A percentile compares a stretch with the other conserved stretches of the same genome.
These are phyloP conservation scores for Etia nguti DNA, from an alignment of 2,113 vertebrate genomes.

Conservation along the genomic window DNA sequence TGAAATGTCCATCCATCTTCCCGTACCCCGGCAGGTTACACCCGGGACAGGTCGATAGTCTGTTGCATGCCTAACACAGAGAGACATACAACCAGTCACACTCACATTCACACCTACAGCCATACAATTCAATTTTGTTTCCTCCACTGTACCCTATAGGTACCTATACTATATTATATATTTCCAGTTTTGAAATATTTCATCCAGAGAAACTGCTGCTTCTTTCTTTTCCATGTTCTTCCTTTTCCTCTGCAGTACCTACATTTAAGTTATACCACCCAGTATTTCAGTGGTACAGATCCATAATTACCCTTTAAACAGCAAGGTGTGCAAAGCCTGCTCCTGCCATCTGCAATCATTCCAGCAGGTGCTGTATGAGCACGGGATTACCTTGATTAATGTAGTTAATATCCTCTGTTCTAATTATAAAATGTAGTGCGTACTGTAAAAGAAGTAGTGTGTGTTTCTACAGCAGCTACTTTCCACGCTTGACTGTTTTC, in stretches of 20 bases:
- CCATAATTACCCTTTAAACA: neutral
- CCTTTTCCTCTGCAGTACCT: neutral
- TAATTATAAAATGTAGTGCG: slow-evolving; percentile 28
- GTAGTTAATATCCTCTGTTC: slow-evolving; percentile 21
- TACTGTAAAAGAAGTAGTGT: slow-evolving; percentile 7
- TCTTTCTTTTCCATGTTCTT: neutral
- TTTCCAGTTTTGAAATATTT: neutral
- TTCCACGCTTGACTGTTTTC: slow-evolving; percentile 33
- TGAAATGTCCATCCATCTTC: neutral
- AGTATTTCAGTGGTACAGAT: neutral
- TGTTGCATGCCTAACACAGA: neutral
- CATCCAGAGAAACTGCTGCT: neutral
- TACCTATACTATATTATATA: neutral
- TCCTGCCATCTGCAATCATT: slow-evolving; percentile 10
- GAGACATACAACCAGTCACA: neutral
- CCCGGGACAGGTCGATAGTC: neutral
- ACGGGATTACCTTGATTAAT: slow-evolving; percentile 38
- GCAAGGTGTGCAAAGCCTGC: neutral
- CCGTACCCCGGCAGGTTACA: neutral
- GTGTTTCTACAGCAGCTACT: slow-evolving; percentile 57
- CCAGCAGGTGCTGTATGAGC: slow-evolving; percentile 13
- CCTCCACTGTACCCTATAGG: neutral
- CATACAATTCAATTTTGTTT: neutral
- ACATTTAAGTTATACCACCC: neutral
- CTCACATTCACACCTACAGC: neutral